phyloP scores from a whole-genome alignment of 92 coral and sea anemone genomes.

The Montipora capitata region DNA sequence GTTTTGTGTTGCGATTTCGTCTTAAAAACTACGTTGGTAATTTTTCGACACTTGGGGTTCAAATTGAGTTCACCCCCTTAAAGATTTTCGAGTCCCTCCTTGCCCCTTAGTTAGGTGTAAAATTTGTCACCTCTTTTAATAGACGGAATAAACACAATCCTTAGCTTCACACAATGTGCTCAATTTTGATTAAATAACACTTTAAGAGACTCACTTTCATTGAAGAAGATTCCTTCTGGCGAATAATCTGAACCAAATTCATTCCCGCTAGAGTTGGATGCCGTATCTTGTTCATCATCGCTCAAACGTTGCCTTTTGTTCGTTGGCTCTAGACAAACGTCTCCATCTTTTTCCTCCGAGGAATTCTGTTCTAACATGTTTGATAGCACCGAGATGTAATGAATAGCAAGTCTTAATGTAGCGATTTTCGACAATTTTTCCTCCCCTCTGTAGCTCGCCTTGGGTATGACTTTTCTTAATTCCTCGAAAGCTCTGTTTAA shows the following conservation, averaged over 20 bases:
- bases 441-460: constrained; percentile 76
- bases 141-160: constrained; percentile 12
- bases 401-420: constrained; percentile 93
- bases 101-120: constrained; percentile 46
- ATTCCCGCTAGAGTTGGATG: constrained; percentile 69
- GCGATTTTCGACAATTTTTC: constrained; percentile 94
- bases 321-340: constrained; percentile 33
- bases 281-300: constrained; percentile 43
- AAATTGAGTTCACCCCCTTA: constrained; percentile 44
- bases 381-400: constrained; percentile 89
- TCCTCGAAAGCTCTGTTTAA: constrained; percentile 93
- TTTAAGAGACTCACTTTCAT: constrained; percentile 77
- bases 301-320: constrained; percentile 56
- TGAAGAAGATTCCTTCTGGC: constrained; percentile 85
- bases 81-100: not conserved
- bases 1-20: not conserved
- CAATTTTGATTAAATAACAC: constrained; percentile 18
- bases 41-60: constrained; percentile 31
- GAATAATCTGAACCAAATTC: constrained; percentile 83
- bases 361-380: constrained; percentile 75
- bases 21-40: not conserved
- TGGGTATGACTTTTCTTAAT: constrained; percentile 92
- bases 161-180: constrained; percentile 5
- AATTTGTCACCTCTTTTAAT: constrained; percentile 53
- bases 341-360: constrained; percentile 43